Conservation (phyloP, 2,797 vertebrate genomes). For the Chaenodraco wilsoni region DNA sequence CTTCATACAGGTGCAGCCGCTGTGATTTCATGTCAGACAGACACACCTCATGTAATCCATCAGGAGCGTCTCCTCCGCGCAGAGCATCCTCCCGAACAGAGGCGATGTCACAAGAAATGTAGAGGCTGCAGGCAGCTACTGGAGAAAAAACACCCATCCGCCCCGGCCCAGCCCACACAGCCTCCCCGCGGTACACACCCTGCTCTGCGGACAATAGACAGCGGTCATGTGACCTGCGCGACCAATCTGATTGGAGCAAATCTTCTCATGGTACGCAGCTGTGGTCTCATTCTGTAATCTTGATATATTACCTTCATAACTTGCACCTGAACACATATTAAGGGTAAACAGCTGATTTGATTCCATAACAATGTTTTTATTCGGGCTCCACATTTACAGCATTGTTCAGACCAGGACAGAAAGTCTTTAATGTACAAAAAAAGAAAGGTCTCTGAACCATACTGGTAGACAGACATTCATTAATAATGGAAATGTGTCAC, state of each 20-base stretch:
- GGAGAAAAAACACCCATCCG: constrained; percentile 17
- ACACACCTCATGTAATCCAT: constrained; percentile 27
- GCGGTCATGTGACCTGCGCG: constrained; percentile 70
- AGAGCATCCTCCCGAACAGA: constrained; percentile 40
- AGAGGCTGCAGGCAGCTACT: constrained; percentile 52
- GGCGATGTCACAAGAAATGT: constrained; percentile 23
- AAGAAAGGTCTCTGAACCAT: constrained; percentile 31
- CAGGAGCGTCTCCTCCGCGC: constrained; percentile 37
- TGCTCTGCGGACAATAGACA: constrained; percentile 83
- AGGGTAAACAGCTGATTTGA: neutral
- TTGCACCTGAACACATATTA: constrained; percentile 6
- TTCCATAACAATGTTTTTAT: constrained; percentile 64
- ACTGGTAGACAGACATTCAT: constrained; percentile 64
- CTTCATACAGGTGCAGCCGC: constrained; percentile 38
- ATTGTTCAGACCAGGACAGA: constrained; percentile 30
- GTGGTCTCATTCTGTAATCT: constrained; percentile 9
- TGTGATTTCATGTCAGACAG: constrained; percentile 12
- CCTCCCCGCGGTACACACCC: constrained; percentile 78
- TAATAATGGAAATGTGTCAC: constrained; percentile 21
- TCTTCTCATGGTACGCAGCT: neutral
- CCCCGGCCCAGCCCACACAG: constrained; percentile 62
- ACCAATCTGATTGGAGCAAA: constrained; percentile 54
- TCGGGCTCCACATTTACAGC: constrained; percentile 71
- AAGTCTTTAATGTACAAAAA: constrained; percentile 54
- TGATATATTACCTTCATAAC: constrained; percentile 16